Evolutionary conservation across 2,888 invertebrate genomes (phyloP).

Genomic region (Chrysolina haemoptera): DNA sequence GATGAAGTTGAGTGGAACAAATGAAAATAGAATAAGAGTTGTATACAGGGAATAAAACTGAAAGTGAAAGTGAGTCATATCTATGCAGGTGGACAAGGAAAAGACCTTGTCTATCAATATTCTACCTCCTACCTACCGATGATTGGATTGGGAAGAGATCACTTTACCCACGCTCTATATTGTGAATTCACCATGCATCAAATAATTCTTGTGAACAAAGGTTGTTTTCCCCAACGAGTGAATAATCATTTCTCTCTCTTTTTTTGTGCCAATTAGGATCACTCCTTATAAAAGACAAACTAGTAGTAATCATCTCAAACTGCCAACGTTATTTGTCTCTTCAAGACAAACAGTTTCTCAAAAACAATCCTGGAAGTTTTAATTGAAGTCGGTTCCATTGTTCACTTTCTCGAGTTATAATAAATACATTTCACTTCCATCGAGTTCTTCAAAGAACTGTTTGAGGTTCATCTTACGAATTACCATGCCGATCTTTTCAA

Average conservation of each 20-base stretch:
- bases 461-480: slow-evolving; percentile 27
- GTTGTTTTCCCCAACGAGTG: no score
- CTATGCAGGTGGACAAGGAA: no score
- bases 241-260: background rate
- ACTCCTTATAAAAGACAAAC: background rate
- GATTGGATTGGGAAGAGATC: no score
- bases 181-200: no score
- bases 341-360: slow-evolving; percentile 15
- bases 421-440: slow-evolving; percentile 27
- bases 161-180: no score
- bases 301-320: slow-evolving; percentile 1
- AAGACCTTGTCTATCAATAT: no score
- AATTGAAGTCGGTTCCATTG: slow-evolving; percentile 35
- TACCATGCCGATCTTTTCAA: slow-evolving; percentile 17
- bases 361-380: slow-evolving; percentile 31
- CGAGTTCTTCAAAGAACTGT: slow-evolving; percentile 29
- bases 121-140: no score
- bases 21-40: no score
- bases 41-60: no score
- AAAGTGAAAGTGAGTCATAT: no score
- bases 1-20: background rate
- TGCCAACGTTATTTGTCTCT: slow-evolving; percentile 3
- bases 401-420: slow-evolving; percentile 31
- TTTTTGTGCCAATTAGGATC: background rate
- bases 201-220: no score